Conservation (phyloP, 2,888 invertebrate species). For the Ophioninae sp. region DNA sequence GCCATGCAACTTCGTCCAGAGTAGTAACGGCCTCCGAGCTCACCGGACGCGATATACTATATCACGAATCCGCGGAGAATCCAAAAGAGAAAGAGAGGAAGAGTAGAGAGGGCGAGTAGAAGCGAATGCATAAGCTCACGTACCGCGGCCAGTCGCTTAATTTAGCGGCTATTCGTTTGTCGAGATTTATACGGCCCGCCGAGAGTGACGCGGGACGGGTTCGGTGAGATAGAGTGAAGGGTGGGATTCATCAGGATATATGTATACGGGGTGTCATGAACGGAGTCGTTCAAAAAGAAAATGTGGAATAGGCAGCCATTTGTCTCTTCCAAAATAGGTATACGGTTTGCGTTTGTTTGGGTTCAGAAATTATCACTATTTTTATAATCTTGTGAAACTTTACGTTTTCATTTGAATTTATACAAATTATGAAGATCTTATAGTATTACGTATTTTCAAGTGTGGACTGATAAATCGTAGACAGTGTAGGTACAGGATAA, state of each 20-base stretch:
- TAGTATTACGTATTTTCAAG: too few relatives aligned
- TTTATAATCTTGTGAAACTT: too few relatives aligned
- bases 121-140: slow-evolving; percentile 60
- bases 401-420: too few relatives aligned
- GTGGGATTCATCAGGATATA: slow-evolving; percentile 38
- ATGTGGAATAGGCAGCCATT: too few relatives aligned
- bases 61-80: slow-evolving; percentile 43
- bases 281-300: too few relatives aligned
- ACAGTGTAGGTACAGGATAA: too few relatives aligned
- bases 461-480: too few relatives aligned
- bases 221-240: slow-evolving; percentile 23
- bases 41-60: slow-evolving; percentile 47
- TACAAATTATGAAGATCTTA: too few relatives aligned
- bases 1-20: slow-evolving; percentile 55
- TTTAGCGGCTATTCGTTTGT: slow-evolving; percentile 64
- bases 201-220: slow-evolving; percentile 42
- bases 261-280: slow-evolving; percentile 26
- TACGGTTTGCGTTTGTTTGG: too few relatives aligned
- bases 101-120: slow-evolving; percentile 23
- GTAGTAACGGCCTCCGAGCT: slow-evolving; percentile 58
- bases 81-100: slow-evolving; percentile 13
- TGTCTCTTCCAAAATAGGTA: too few relatives aligned
- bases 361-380: too few relatives aligned
- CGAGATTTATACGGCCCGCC: slow-evolving; percentile 61
- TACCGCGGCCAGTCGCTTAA: slow-evolving; percentile 63